Evolutionary conservation across 2,113 vertebrate species (phyloP).

Genomic region (Oceanodroma tethys): DNA sequence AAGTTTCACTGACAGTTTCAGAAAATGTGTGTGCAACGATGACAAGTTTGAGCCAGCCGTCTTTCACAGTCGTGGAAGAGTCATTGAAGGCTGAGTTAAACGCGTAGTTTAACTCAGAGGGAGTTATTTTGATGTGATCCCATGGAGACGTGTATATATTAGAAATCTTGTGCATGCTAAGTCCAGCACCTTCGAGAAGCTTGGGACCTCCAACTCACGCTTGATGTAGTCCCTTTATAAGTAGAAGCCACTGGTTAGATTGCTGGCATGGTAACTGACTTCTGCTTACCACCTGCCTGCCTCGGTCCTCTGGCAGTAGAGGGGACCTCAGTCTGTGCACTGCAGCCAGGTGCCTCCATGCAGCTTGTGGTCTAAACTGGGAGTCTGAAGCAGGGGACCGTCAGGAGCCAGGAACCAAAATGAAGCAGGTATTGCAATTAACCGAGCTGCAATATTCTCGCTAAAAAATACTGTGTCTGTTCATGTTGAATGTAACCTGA

Average conservation of each 20-base stretch:
- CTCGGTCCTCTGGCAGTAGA: not conserved
- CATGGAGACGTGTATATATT: not conserved
- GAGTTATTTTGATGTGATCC: not conserved
- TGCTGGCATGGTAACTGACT: no score
- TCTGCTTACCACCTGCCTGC: not conserved
- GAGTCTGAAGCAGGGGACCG: not conserved
- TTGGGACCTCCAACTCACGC: rapidly evolving
- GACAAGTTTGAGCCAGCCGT: not conserved
- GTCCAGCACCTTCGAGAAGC: not conserved
- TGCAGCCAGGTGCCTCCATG: not conserved
- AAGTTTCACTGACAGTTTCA: not conserved
- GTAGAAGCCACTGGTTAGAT: not conserved
- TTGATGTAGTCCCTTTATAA: not conserved
- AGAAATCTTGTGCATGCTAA: not conserved
- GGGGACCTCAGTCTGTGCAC: rapidly evolving
- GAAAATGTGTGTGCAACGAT: not conserved
- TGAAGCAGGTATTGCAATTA: not conserved
- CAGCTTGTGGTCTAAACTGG: not conserved
- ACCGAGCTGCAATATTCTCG: not conserved
- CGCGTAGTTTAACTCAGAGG: not conserved
- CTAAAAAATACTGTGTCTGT: not conserved
- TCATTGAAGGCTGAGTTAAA: not conserved
- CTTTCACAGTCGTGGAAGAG: not conserved
- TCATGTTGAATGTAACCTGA: not conserved
- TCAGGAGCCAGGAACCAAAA: not conserved